Conservation (phyloP, 1,140 invertebrate genomes). For the Chymomyza costata region DNA sequence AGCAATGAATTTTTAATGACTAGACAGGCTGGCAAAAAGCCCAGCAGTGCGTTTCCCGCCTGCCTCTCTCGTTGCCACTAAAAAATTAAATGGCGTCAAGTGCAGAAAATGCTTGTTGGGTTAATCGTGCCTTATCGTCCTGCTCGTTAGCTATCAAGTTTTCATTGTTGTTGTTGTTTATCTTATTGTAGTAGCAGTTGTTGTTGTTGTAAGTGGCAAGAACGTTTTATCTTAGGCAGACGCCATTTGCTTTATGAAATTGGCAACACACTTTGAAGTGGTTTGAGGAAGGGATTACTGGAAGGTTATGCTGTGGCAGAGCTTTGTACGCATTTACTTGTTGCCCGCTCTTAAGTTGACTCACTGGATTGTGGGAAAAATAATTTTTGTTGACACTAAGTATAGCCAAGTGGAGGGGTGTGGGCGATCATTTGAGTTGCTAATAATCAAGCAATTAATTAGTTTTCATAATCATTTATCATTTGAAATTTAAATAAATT, state of each 20-base stretch:
- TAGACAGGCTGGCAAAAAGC: no score
- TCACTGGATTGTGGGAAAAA: no score
- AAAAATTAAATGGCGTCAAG: constrained; percentile 23
- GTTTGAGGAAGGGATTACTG: constrained; percentile 28
- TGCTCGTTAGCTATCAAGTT: no score
- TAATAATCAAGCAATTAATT: constrained; percentile 56
- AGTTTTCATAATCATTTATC: constrained; percentile 15
- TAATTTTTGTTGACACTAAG: no score
- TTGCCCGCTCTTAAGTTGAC: constrained; percentile 2
- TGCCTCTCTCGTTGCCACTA: neutral
- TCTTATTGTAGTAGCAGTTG: no score
- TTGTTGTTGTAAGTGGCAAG: no score
- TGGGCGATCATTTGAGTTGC: no score
- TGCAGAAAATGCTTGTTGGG: neutral
- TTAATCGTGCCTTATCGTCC: constrained; percentile 29
- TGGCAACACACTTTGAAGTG: constrained; percentile 16
- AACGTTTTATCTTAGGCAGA: no score
- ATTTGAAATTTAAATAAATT: no score
- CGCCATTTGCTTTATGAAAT: constrained; percentile 21
- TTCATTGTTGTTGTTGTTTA: no score
- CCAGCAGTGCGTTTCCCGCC: neutral
- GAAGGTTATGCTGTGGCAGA: no score
- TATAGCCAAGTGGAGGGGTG: no score
- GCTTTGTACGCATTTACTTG: constrained; percentile 26
- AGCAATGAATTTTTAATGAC: constrained; percentile 61